Conservation (phyloP, 2,888 invertebrate genomes). For the Orchesellides sinensis region DNA sequence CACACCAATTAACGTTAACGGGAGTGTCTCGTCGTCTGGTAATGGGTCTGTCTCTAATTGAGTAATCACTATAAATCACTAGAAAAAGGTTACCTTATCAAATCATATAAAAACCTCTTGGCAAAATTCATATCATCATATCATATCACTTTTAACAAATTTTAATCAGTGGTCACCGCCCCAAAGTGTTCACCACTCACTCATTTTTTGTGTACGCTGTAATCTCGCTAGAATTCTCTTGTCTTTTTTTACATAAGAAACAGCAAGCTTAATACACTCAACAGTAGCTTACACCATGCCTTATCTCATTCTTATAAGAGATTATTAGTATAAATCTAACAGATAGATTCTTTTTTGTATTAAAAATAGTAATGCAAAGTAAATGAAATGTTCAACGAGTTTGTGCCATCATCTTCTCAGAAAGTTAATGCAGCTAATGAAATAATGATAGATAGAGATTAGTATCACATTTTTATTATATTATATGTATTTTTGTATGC, state of each 20-base stretch:
- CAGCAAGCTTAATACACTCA: no score
- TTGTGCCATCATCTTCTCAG: conserved; percentile 51
- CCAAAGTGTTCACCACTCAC: conserved; percentile 54
- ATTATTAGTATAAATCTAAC: no score
- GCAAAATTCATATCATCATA: background rate
- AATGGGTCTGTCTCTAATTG: conserved; percentile 37
- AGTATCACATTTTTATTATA: conserved; percentile 3
- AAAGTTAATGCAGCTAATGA: conserved; percentile 53
- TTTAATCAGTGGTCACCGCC: conserved; percentile 54
- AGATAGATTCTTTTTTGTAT: no score
- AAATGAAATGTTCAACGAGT: conserved; percentile 34
- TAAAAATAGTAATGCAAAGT: conserved; percentile 10
- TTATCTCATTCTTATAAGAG: no score
- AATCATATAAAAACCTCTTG: background rate
- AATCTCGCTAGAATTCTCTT: background rate
- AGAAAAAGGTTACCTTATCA: background rate
- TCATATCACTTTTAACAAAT: conserved; percentile 25
- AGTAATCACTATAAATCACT: conserved; percentile 10
- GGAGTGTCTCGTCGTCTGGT: conserved; percentile 79
- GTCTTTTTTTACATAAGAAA: background rate
- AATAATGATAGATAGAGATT: conserved; percentile 37
- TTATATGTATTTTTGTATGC: conserved; percentile 52
- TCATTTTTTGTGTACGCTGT: background rate
- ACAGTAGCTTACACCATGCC: background rate
- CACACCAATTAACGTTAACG: conserved; percentile 72